Evolutionary conservation across 1,140 invertebrate genomes (phyloP).

Genomic region (Rhizoglyphus robini): DNA sequence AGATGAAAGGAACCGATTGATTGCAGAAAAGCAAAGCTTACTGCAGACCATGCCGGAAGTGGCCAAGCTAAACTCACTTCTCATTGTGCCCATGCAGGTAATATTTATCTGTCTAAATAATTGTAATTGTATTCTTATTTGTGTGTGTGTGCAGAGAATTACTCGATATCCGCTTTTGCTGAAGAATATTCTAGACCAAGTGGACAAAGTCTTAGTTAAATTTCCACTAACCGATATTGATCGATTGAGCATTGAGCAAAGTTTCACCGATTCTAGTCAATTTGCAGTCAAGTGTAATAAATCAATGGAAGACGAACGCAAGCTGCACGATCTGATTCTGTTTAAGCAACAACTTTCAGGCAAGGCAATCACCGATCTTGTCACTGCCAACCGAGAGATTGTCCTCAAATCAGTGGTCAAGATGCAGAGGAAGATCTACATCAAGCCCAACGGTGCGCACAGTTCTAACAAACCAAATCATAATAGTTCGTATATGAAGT

Average conservation of each 20-base stretch:
- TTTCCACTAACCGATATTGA: background rate
- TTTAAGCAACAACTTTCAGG: background rate
- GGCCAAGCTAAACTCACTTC: background rate
- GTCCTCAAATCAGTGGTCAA: background rate
- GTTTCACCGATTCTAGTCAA: background rate
- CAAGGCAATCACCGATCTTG: background rate
- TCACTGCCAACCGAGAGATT: background rate
- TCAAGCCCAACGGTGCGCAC: background rate
- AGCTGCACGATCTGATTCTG: background rate
- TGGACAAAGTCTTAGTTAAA: background rate
- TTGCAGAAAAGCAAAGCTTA: background rate
- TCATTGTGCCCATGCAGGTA: conserved; percentile 2
- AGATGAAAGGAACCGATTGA: background rate
- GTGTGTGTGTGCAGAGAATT: no score
- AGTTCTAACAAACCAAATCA: background rate
- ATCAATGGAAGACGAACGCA: background rate
- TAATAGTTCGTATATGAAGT: background rate
- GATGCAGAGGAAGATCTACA: background rate
- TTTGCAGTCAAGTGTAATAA: background rate
- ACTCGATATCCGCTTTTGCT: background rate
- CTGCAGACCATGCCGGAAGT: no score
- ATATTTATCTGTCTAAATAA: no score
- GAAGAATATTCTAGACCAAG: background rate
- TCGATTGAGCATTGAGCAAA: background rate
- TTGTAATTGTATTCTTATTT: no score